Evolutionary conservation across 2,888 invertebrate species (phyloP).

Genomic region (Caenorhabditis sp.): DNA sequence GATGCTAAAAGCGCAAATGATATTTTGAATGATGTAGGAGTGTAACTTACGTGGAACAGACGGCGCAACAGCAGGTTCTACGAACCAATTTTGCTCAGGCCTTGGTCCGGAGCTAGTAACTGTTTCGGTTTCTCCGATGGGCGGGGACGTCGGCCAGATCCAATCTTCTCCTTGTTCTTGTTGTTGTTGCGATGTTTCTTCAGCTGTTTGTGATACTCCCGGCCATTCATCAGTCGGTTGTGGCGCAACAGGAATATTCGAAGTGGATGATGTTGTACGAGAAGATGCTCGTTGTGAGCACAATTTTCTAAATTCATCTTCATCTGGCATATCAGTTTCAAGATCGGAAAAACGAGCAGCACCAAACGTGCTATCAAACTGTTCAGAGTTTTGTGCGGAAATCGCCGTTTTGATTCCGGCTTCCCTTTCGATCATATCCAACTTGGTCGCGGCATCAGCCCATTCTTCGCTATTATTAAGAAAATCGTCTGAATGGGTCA

Average conservation of each 20-base stretch:
- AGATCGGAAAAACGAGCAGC: conserved; percentile 18
- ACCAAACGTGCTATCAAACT: conserved; percentile 4
- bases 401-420: not conserved
- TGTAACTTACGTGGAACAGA: not conserved
- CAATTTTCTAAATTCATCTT: conserved; percentile 36
- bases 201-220: conserved; percentile 6
- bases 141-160: conserved; percentile 32
- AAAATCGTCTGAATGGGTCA: not conserved
- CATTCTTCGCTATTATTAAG: conserved; percentile 38
- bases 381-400: not conserved
- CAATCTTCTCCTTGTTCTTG: conserved; percentile 16
- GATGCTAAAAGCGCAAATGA: not conserved
- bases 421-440: conserved; percentile 14
- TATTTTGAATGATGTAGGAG: not conserved
- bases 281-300: conserved; percentile 40
- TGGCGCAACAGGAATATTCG: not conserved
- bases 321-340: conserved; percentile 32
- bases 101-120: conserved; percentile 20
- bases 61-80: not conserved
- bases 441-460: conserved; percentile 23
- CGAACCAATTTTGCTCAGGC: conserved; percentile 21
- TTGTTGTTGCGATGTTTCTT: not conserved
- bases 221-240: conserved; percentile 16
- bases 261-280: not conserved
- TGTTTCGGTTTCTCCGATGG: conserved; percentile 25